These are phyloP conservation scores for Hippolais icterina DNA, from an alignment of 2,113 vertebrate species.

Conservation along the genomic window DNA sequence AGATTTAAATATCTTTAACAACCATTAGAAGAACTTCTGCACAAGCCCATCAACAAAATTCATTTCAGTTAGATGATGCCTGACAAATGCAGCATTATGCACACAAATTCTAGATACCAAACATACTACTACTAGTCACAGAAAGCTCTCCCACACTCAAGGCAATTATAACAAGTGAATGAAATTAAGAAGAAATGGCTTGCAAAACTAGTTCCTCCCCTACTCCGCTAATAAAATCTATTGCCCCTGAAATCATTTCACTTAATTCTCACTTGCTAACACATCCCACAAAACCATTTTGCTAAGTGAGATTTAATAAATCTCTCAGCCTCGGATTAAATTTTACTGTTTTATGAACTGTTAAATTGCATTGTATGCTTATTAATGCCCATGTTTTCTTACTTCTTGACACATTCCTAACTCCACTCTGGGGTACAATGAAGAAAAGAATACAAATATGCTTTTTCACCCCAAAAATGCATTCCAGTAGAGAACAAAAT, in stretches of 20 bases:
- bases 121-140: constrained; percentile 48
- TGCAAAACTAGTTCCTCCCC: constrained; percentile 74
- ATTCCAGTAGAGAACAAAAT: constrained; percentile 32
- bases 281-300: constrained; percentile 70
- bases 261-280: constrained; percentile 77
- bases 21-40: not conserved
- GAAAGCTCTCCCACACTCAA: constrained; percentile 78
- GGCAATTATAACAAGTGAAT: constrained; percentile 84
- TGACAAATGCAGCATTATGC: constrained; percentile 6
- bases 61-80: constrained; percentile 3
- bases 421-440: constrained; percentile 50
- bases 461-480: constrained; percentile 12
- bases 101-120: not conserved
- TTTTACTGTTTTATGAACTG: constrained; percentile 90
- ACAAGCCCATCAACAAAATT: not conserved
- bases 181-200: constrained; percentile 86
- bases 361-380: constrained; percentile 82
- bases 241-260: constrained; percentile 82
- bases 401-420: constrained; percentile 61
- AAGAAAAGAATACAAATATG: constrained; percentile 36
- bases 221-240: constrained; percentile 82
- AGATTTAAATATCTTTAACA: not conserved
- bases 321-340: constrained; percentile 80
- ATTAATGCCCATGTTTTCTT: constrained; percentile 73
- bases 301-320: constrained; percentile 84